Evolutionary conservation across 37 sponge, comb jelly and placozoan species (phyloP), one percentile per base, ranked within the genome.

Genomic region (Tethya wilhelma): DNA sequence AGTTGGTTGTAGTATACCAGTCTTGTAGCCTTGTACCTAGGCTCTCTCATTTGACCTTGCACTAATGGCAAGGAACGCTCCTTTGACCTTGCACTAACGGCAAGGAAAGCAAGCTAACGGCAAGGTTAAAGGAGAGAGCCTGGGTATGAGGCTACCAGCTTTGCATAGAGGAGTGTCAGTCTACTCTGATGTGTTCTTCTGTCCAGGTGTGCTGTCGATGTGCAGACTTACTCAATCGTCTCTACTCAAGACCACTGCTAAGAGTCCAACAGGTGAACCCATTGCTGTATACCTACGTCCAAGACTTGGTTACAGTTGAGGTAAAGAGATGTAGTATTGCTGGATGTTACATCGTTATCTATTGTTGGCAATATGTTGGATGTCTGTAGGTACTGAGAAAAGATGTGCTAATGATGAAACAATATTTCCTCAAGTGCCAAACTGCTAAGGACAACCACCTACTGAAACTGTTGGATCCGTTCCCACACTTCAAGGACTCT

Each of bases 331-430:
- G 4, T 14, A 28, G 55, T 36, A 12, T 64, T 12, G 11, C 34
- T 75, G 66, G 59, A 5, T 41, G 72, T 69, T 37, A 26, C 37
- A 75, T 2, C 1, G 32, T 31, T 14, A 22, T 37, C 41, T 57
- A 28, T 43, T 5, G 22, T 8, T 63, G 41, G 3, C 26, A 56
- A 12, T 28, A 14, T 11, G 9, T 46, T 67, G n/a, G 31, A 20
- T 46, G 36, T 3, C 31, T n/a, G 22, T 65, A 88, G 86, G 64
- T 57, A 1, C 69, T 95, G 32, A 80, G 96, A 17, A 80, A 84
- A 38, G 82, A 90, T 12, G 60, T 96, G 2, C 37, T 93, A 26
- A 26, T 84, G 59, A 93, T 93, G 93, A 96, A 88, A 56, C 58
- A 69, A 41, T 87, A 82, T 72, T 80, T 96, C 38, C 58, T 90